A percentile compares a stretch with the other conserved stretches of the same genome.
These are phyloP conservation scores for Phalanger gymnotis DNA, from an alignment of 2,797 vertebrate species.

Conservation along the genomic window DNA sequence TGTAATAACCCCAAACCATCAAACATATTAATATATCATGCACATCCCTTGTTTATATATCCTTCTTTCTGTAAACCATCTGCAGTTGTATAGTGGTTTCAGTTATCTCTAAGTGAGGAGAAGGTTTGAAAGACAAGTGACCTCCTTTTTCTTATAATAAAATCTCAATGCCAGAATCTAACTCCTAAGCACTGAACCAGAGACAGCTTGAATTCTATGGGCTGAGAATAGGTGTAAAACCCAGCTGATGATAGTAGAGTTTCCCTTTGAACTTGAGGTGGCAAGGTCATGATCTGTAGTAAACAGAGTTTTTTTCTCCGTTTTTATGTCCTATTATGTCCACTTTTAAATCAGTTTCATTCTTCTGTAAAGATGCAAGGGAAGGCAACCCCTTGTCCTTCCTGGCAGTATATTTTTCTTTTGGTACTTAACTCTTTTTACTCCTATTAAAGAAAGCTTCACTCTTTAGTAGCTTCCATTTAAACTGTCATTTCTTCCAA, in stretches of 20 bases:
- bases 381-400: background rate
- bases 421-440: background rate
- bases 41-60: background rate
- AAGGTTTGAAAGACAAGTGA: background rate
- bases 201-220: background rate
- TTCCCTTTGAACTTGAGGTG: background rate
- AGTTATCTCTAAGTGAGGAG: background rate
- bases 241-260: background rate
- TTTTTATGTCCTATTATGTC: background rate
- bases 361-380: background rate
- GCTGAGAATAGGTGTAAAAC: background rate
- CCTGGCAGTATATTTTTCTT: background rate
- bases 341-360: background rate
- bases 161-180: background rate
- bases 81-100: background rate
- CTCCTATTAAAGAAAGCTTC: background rate
- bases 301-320: background rate
- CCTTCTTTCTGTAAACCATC: background rate
- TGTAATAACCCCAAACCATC: background rate
- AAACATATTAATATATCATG: background rate
- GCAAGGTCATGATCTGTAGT: background rate
- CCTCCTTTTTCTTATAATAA: background rate
- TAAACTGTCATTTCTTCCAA: background rate
- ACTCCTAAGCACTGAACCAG: background rate
- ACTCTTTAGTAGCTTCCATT: background rate